phyloP scores from a whole-genome alignment of 2,797 vertebrate genomes.

The Pagetopsis macropterus region DNA sequence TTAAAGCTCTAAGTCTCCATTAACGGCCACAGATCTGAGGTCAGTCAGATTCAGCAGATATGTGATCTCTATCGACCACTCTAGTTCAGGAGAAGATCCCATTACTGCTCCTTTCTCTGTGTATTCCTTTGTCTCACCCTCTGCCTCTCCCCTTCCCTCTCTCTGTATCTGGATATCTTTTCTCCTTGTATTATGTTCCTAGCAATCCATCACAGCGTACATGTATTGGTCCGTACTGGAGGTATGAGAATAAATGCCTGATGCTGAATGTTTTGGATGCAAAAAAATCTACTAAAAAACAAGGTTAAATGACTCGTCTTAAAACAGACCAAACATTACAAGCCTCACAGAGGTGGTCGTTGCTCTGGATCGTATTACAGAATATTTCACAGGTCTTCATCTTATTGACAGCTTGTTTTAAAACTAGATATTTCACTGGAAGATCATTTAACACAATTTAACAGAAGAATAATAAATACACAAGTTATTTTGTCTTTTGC shows the following conservation, averaged over 20 bases:
- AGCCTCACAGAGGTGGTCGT: not conserved
- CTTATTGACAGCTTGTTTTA: not conserved
- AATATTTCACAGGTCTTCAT: not conserved
- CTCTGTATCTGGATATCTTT: not conserved
- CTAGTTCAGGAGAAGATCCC: conserved; percentile 38
- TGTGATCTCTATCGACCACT: conserved; percentile 47
- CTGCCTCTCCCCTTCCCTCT: not conserved
- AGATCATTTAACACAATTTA: not conserved
- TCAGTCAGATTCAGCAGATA: conserved; percentile 39
- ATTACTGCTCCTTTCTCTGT: conserved; percentile 15
- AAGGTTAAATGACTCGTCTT: not conserved
- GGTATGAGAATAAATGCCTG: conserved; percentile 12
- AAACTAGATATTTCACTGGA: too few relatives aligned
- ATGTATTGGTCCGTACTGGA: conserved; percentile 40
- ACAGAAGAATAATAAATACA: too few relatives aligned
- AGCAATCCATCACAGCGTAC: conserved; percentile 33
- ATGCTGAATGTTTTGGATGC: not conserved
- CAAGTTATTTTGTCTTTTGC: too few relatives aligned
- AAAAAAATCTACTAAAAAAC: not conserved
- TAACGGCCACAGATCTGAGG: not conserved
- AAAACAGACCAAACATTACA: not conserved
- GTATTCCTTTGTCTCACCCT: not conserved
- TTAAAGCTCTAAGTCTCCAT: conserved; percentile 5
- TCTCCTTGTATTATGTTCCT: conserved; percentile 17
- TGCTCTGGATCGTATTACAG: not conserved